Percentiles rank a stretch among this genome's conserved stretches.
phyloP scores from a whole-genome alignment of 2,888 invertebrate genomes.

The Petrophora chlorosata region DNA sequence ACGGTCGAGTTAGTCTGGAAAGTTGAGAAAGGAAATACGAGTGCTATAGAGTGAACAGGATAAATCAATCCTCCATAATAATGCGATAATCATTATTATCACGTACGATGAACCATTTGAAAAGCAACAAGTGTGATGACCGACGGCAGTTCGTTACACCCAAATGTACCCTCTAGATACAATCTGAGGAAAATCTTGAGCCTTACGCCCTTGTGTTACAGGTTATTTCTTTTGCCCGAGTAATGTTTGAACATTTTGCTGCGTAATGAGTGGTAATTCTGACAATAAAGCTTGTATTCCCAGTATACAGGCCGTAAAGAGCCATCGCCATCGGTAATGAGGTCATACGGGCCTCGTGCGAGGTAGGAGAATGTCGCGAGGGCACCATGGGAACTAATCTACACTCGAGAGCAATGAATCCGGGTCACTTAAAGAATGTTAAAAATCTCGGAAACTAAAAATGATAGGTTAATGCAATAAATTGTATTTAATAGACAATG shows the following conservation, averaged over 20 bases:
- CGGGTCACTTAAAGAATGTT: no score
- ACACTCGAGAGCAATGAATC: no score
- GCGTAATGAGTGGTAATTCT: slow-evolving; percentile 44
- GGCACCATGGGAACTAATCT: slow-evolving; percentile 17
- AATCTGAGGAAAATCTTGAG: neutral
- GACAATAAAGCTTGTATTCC: slow-evolving; percentile 41
- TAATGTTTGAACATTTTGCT: slow-evolving; percentile 26
- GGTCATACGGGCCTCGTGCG: slow-evolving; percentile 21
- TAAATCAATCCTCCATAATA: slow-evolving; percentile 12
- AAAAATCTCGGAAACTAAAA: no score
- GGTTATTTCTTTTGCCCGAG: slow-evolving; percentile 9
- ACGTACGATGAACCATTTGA: slow-evolving; percentile 35
- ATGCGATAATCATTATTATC: slow-evolving; percentile 27
- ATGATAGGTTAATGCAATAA: no score
- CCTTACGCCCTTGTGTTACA: slow-evolving; percentile 21
- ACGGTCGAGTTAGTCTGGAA: no score
- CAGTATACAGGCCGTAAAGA: slow-evolving; percentile 30
- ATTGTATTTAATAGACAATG: no score
- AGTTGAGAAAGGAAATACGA: neutral
- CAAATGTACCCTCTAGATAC: slow-evolving; percentile 20
- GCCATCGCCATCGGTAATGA: slow-evolving; percentile 27
- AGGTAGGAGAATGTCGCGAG: slow-evolving; percentile 12
- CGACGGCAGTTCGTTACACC: slow-evolving; percentile 46
- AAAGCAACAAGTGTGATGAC: slow-evolving; percentile 41
- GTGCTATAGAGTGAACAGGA: neutral